phyloP scores from a whole-genome alignment of 2,797 vertebrate species.

The Agapornis canus region DNA sequence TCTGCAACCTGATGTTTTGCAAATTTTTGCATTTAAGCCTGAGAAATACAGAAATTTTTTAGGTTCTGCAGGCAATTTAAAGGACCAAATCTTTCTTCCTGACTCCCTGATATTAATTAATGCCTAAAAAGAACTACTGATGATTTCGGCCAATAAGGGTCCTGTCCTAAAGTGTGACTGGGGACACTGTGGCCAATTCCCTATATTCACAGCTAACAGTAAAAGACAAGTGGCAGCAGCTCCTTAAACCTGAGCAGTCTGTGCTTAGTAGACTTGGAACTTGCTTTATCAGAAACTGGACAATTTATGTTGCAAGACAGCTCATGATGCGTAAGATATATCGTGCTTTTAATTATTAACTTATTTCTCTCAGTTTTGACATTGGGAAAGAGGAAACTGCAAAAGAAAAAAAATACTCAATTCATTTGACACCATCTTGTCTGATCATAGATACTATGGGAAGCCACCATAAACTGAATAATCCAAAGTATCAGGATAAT shows the following conservation, averaged over 20 bases:
- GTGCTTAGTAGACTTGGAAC: background rate
- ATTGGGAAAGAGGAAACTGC: background rate
- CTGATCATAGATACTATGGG: background rate
- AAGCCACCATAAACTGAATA: background rate
- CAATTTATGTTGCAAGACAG: background rate
- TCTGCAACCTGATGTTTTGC: background rate
- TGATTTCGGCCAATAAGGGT: background rate
- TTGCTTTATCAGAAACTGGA: background rate
- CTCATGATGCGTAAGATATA: background rate
- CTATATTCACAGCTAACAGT: background rate
- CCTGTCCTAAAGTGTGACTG: background rate
- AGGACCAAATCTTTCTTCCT: background rate
- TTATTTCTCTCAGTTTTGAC: background rate
- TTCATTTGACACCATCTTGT: background rate
- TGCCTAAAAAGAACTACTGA: background rate
- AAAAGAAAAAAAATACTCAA: background rate
- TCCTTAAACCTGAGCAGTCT: background rate
- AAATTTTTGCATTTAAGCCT: background rate
- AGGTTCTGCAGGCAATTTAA: background rate
- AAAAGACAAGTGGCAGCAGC: background rate
- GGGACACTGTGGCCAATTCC: background rate
- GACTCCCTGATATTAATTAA: background rate
- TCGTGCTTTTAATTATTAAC: background rate
- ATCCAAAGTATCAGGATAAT: background rate
- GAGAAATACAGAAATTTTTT: background rate